Conservation (phyloP, 64 coral and sea anemone genomes). For the Trachythela sp. region DNA sequence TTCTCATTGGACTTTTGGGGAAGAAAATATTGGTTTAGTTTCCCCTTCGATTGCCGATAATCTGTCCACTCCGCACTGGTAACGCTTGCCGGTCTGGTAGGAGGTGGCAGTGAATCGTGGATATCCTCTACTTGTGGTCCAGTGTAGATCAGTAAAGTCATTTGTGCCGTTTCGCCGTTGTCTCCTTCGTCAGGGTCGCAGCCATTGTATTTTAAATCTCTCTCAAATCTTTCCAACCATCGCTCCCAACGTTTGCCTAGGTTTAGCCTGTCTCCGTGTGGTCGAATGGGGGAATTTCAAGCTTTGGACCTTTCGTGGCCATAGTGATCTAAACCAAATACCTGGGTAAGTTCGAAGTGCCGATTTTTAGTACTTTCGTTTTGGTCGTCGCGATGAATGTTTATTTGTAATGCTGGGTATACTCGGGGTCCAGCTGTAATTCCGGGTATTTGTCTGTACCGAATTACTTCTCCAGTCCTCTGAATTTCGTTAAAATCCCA, state of each 20-base stretch:
- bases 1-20: constrained; percentile 4
- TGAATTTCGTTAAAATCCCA: background rate
- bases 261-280: constrained; percentile 4
- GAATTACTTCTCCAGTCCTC: constrained; percentile 23
- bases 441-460: background rate
- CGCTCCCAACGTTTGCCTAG: background rate
- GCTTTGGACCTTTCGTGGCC: constrained; percentile 5
- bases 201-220: background rate
- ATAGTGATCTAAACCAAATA: no score
- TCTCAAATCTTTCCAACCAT: constrained; percentile 1
- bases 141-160: constrained; percentile 1
- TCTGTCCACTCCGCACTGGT: background rate
- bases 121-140: constrained; percentile 15
- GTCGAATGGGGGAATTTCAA: background rate
- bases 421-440: constrained; percentile 7
- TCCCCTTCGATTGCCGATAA: background rate
- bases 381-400: background rate
- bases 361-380: background rate
- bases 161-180: background rate
- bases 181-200: background rate
- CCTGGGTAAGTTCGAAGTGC: no score
- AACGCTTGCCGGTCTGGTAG: background rate
- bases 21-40: background rate
- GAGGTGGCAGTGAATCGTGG: background rate
- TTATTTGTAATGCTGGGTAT: background rate